phyloP scores from a whole-genome alignment of 2,888 invertebrate species.

The Melipona beecheii region DNA sequence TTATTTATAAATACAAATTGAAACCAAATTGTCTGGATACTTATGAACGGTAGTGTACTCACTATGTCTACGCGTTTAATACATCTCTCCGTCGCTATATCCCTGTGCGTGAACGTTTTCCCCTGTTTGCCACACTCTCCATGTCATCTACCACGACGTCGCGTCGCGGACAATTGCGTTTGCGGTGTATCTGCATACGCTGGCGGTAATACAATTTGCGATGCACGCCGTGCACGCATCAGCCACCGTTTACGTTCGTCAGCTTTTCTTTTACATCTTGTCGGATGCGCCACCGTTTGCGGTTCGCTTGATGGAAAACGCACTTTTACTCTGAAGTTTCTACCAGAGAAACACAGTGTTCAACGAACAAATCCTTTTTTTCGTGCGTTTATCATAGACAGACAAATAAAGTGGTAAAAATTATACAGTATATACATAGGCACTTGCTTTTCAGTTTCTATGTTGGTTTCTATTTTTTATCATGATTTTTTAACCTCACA shows the following conservation, averaged over 20 bases:
- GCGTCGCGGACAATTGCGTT: slow-evolving; percentile 79
- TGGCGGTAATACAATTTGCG: slow-evolving; percentile 70
- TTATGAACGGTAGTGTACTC: background rate
- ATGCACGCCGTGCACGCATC: slow-evolving; percentile 44
- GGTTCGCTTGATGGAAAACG: slow-evolving; percentile 80
- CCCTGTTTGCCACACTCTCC: background rate
- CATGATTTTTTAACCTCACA: background rate
- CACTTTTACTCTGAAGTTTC: slow-evolving; percentile 63
- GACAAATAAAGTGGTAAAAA: background rate
- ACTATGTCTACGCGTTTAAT: slow-evolving; percentile 34
- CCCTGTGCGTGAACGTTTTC: background rate
- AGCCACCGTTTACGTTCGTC: slow-evolving; percentile 31
- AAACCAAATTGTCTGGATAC: background rate
- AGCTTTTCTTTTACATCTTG: slow-evolving; percentile 42
- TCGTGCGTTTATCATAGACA: background rate
- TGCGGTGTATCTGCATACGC: slow-evolving; percentile 74
- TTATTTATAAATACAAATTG: background rate
- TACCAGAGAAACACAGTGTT: background rate
- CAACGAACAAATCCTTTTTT: background rate
- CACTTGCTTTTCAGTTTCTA: background rate
- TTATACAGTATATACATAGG: background rate
- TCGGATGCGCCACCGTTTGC: slow-evolving; percentile 68
- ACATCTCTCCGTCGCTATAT: slow-evolving; percentile 28
- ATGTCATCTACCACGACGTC: background rate
- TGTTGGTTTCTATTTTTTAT: too few relatives aligned